Evolutionary conservation across 2,888 invertebrate species (phyloP).

Genomic region (Sarcophaga rosellei): DNA sequence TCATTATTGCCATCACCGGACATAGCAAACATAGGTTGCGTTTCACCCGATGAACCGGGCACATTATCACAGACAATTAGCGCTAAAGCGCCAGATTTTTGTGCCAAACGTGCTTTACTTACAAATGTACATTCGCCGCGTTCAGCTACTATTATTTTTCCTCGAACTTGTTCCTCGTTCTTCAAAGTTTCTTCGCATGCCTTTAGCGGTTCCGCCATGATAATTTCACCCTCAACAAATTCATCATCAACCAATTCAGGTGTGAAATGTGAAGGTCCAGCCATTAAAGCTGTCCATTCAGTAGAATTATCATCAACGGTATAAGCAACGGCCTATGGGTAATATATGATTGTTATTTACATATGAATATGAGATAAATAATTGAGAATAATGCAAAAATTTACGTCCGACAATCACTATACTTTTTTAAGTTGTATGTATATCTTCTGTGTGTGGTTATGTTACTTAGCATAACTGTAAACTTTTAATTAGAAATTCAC

Average conservation of each 20-base stretch:
- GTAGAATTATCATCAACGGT: constrained; percentile 78
- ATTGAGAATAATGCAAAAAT: no score
- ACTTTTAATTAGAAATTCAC: no score
- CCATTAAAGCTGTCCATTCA: constrained; percentile 83
- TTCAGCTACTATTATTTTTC: constrained; percentile 91
- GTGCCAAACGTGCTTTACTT: constrained; percentile 93
- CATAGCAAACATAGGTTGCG: constrained; percentile 96
- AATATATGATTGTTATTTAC: no score
- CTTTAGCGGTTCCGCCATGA: constrained; percentile 87
- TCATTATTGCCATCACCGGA: constrained; percentile 95
- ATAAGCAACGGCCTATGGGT: constrained; percentile 80
- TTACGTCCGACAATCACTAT: no score
- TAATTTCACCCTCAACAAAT: constrained; percentile 85
- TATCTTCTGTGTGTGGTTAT: no score
- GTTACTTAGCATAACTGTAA: no score
- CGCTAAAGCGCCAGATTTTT: constrained; percentile 90
- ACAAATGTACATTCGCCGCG: constrained; percentile 97
- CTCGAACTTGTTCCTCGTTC: constrained; percentile 84
- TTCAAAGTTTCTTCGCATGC: constrained; percentile 83
- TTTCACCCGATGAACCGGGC: constrained; percentile 87
- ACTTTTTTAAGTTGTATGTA: no score
- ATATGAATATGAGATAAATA: no score
- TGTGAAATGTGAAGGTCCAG: constrained; percentile 96
- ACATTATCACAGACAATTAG: constrained; percentile 94
- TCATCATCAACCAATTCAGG: constrained; percentile 86